Percentiles rank a stretch among this genome's conserved stretches.
phyloP scores from a whole-genome alignment of 2,888 invertebrate species.

The Norana najaformis region DNA sequence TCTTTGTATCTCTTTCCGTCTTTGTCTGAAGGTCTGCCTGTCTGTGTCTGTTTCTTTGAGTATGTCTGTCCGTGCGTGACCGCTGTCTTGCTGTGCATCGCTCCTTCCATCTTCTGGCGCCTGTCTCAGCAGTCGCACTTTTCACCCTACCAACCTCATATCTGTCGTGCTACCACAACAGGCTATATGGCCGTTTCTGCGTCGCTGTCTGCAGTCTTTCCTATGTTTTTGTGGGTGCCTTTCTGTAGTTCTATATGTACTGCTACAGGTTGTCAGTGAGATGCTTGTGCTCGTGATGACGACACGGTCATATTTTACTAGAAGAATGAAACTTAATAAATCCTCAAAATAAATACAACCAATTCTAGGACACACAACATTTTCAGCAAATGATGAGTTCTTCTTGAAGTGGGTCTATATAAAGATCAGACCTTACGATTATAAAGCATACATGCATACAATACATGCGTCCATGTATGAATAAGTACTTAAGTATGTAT shows the following conservation, averaged over 20 bases:
- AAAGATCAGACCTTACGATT: too few species aligned
- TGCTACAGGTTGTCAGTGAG: not conserved
- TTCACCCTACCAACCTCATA: not conserved
- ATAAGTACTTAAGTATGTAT: too few species aligned
- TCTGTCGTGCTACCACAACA: not conserved
- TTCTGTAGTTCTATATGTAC: not conserved
- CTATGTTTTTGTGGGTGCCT: not conserved
- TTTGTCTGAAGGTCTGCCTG: not conserved
- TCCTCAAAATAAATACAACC: too few species aligned
- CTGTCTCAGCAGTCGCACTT: not conserved
- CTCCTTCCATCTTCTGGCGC: not conserved
- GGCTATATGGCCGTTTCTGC: not conserved
- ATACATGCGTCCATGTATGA: too few species aligned
- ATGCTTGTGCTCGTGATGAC: not conserved
- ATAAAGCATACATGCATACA: too few species aligned
- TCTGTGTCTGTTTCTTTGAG: not conserved
- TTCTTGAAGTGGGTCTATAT: too few species aligned
- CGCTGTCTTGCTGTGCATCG: not conserved
- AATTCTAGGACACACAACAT: too few species aligned
- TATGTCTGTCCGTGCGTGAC: not conserved
- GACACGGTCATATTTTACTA: not conserved
- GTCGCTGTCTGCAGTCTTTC: not conserved
- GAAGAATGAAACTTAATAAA: too few species aligned
- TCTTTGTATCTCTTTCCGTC: not conserved
- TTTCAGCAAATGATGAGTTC: too few species aligned